Conservation (phyloP, 2,888 invertebrate species). For the Morpho achilles region DNA sequence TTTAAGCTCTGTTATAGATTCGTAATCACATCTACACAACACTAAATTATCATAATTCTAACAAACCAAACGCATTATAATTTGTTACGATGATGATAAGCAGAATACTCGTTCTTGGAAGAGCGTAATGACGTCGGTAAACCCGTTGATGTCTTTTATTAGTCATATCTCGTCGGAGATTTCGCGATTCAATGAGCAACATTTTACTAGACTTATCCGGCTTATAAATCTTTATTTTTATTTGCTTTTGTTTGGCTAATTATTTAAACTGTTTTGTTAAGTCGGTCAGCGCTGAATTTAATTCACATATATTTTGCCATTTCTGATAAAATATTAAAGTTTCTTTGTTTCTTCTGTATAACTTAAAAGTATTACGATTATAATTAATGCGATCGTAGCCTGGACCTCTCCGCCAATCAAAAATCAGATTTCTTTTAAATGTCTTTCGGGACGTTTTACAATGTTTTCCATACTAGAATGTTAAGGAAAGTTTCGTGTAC, state of each 20-base stretch:
- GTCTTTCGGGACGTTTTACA: too few species aligned
- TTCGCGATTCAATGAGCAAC: constrained; percentile 18
- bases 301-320: constrained; percentile 6
- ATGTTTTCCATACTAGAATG: too few species aligned
- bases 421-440: too few species aligned
- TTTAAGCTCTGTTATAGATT: not conserved
- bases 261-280: constrained; percentile 8
- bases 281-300: not conserved
- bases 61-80: constrained; percentile 18
- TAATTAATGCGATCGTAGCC: too few species aligned
- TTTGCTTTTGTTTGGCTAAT: constrained; percentile 6
- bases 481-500: too few species aligned
- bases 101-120: constrained; percentile 26
- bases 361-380: too few species aligned
- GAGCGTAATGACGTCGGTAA: constrained; percentile 18
- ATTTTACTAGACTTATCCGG: constrained; percentile 8
- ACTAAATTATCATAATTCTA: constrained; percentile 16
- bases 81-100: constrained; percentile 24
- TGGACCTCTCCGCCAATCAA: too few species aligned
- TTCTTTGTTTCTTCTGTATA: too few species aligned
- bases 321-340: not conserved
- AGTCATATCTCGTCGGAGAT: constrained; percentile 22
- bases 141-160: constrained; percentile 26
- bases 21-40: not conserved
- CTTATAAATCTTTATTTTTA: constrained; percentile 9